Evolutionary conservation across 2,113 vertebrate species (phyloP), one percentile per base, ranked within the genome.

Genomic region (Meleagris gallopavo): DNA sequence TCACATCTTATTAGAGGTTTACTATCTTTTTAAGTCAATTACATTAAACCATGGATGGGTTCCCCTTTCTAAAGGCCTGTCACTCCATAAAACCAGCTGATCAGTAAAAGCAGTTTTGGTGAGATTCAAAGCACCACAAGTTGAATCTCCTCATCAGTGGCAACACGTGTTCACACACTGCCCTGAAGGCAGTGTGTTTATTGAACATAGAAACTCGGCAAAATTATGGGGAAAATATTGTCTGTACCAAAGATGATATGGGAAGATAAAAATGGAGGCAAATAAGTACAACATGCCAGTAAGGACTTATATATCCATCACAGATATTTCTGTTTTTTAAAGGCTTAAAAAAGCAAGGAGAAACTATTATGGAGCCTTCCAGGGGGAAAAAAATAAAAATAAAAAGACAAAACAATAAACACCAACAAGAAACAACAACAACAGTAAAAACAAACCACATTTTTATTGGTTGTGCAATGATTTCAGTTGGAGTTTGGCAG

Each of bases 111-210:
- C 17, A 66, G 27, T 57, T 90, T 52, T 34, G 32, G 12, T 77
- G n/a, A 62, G 4, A 0, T 83, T 87, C 69, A 36, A 24, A 48
- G 60, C 38, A 7, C 20, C 70, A 9, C 6, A 77, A 17, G 15
- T 5, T 30, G 36, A 83, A 73, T 0, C 4, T 65, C 40, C 11
- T 29, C 1, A 0, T 60, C n/a, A 48, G 3, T 69, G 8, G 41
- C 9, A 55, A 22, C 27, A 9, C 24, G 83, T 32, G 5, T 73
- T 80, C 36, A 36, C 10, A 60, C 3, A 9, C 7, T 67, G 16
- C 30, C 74, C 54, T 74, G 54, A 73, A 86, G 20, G 22, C 17
- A 80, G 9, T n/a, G 14, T 52, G 13, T 21, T 66, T 86, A 83
- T 73, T 86, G 55, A 66, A 1, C 4, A 36, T 11, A 84, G 27